A percentile compares a stretch with the other conserved stretches of the same genome.
Conservation (phyloP, 1,140 invertebrate species). For the Akabosia matsudoensis region DNA sequence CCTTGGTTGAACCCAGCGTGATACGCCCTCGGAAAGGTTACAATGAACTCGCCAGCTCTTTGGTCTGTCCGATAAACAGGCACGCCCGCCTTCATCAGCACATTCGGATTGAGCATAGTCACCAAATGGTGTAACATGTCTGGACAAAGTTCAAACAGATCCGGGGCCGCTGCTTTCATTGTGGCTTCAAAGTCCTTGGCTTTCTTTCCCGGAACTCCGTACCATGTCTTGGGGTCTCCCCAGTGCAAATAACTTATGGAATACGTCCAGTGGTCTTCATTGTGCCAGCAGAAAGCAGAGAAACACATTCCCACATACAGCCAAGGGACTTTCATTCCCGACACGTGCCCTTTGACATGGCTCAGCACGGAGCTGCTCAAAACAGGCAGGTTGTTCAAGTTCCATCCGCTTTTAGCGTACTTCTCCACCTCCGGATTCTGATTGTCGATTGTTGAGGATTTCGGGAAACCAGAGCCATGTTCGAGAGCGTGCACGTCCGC, state of each 20-base stretch:
- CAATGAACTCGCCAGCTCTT: constrained; percentile 96
- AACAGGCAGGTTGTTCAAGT: constrained; percentile 95
- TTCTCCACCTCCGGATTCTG: constrained; percentile 63
- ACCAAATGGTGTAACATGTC: constrained; percentile 94
- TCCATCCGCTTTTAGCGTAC: constrained; percentile 96
- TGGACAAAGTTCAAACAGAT: constrained; percentile 90
- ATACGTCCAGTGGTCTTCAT: constrained; percentile 99
- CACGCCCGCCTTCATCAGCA: constrained; percentile 77
- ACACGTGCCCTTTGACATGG: constrained; percentile 96
- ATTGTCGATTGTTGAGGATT: constrained; percentile 63
- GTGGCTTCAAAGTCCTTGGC: constrained; percentile 92
- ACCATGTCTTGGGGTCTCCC: constrained; percentile 81
- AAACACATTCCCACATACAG: constrained; percentile 99
- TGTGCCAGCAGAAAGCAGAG: constrained; percentile 99
- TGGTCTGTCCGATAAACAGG: constrained; percentile 84
- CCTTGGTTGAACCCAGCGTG: constrained; percentile 99
- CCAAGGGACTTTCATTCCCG: constrained; percentile 98
- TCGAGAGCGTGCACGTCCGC: constrained; percentile 98
- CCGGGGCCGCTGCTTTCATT: constrained; percentile 91
- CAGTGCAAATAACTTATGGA: constrained; percentile 60
- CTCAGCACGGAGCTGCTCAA: constrained; percentile 86
- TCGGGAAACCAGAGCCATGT: constrained; percentile 97
- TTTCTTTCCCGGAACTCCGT: constrained; percentile 88
- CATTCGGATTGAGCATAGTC: constrained; percentile 98
- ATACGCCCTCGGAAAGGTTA: constrained; percentile 98